Evolutionary conservation across 37 sponge, comb jelly and placozoan genomes (phyloP), one percentile per base, ranked within the genome.

Genomic region (Spongilla lacustris): DNA sequence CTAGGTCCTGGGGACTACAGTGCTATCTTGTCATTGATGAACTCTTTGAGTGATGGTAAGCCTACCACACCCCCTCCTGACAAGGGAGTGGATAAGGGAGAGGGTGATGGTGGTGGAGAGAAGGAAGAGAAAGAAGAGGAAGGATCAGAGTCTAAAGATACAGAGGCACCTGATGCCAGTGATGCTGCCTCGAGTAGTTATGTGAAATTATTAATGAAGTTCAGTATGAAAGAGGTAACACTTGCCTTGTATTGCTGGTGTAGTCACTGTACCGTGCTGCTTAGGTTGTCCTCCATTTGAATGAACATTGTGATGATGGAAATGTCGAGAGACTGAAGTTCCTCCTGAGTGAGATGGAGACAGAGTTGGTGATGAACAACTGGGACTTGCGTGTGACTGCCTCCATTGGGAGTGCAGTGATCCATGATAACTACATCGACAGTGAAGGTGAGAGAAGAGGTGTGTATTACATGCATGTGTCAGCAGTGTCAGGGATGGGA

Each of bases 241-340:
- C n/a, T n/a, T n/a, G n/a, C n/a, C n/a, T n/a, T n/a, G n/a, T n/a
- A n/a, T n/a, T n/a, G n/a, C n/a, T n/a, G 1, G 11, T 1, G 58
- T 58, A 58, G 58, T 17, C 14, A 19, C 58, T 17, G 11, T 17
- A 0, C 58, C 58, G 1, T 58, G 19, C 11, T 17, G 21, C 58
- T 10, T 58, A 58, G 58, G 58, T 58, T 58, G 58, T 58, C 21
- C 58, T 58, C 21, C 58, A 58, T 58, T 58, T 58, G 58, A 58
- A 58, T 58, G 58, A 58, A 58, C 58, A 58, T 1, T 1, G 58
- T 58, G 58, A 58, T 14, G 19, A 17, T 58, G 58, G 58, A 10
- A 85, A 86, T 30, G 70, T 58, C 27, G 80, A 84, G 30, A 50
- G 78, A 0, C 83, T 91, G 21, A 83, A 36, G n/a, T 48, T 85